phyloP scores from a whole-genome alignment of 2,797 vertebrate genomes.

The Spinus pinus region DNA sequence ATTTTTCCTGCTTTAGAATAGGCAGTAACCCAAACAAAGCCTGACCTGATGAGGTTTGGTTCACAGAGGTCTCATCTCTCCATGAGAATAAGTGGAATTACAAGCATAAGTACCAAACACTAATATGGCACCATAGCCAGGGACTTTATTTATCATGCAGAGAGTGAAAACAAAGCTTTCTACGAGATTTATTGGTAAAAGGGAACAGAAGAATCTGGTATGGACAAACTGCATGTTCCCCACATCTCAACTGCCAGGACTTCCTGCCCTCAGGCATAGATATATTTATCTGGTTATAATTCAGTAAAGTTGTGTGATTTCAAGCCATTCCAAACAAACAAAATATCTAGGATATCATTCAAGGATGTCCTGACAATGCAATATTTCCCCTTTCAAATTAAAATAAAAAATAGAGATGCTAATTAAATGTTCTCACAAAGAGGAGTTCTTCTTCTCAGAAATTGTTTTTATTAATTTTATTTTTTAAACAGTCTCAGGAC shows the following conservation, averaged over 20 bases:
- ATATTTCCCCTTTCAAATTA: slow-evolving; percentile 34
- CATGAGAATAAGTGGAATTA: slow-evolving; percentile 28
- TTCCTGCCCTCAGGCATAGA: slow-evolving; percentile 49
- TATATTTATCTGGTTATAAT: slow-evolving; percentile 59
- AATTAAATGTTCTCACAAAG: slow-evolving; percentile 8
- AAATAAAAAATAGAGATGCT: slow-evolving; percentile 7
- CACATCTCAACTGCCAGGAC: slow-evolving; percentile 44
- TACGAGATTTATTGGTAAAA: slow-evolving; percentile 53
- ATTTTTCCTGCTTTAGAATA: not conserved
- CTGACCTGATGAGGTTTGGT: slow-evolving; percentile 33
- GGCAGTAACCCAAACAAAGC: slow-evolving; percentile 47
- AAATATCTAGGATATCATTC: slow-evolving; percentile 26
- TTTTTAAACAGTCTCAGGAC: slow-evolving; percentile 3
- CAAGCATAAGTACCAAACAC: not conserved
- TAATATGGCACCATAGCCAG: not conserved
- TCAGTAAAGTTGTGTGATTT: slow-evolving; percentile 55
- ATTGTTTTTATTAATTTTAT: slow-evolving; percentile 13
- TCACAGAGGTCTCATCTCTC: slow-evolving; percentile 39
- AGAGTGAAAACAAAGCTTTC: slow-evolving; percentile 62
- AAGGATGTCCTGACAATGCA: slow-evolving; percentile 30
- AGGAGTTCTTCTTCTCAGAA: not conserved
- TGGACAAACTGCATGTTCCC: slow-evolving; percentile 46
- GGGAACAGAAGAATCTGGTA: slow-evolving; percentile 43
- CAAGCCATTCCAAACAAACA: slow-evolving; percentile 55
- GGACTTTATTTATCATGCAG: slow-evolving; percentile 55